Evolutionary conservation across 2,888 invertebrate species (phyloP).

Genomic region (Alsophila aescularia): DNA sequence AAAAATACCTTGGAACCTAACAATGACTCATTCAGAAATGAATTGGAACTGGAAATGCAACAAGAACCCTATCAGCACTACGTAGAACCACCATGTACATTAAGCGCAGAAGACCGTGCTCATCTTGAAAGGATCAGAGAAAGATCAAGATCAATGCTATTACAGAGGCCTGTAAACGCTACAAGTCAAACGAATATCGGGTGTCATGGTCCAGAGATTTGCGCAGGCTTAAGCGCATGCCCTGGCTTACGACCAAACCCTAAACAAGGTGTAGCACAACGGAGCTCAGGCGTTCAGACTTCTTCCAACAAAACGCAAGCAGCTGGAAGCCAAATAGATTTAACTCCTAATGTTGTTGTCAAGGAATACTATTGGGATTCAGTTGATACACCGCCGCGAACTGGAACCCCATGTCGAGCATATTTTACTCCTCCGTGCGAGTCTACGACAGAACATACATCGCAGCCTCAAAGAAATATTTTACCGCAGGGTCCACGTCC

Average conservation of each 20-base stretch:
- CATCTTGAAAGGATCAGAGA: conserved; percentile 51
- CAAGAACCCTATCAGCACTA: no score
- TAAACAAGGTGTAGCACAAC: background rate
- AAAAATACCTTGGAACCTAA: conserved; percentile 52
- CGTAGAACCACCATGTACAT: conserved; percentile 36
- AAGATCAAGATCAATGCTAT: conserved; percentile 28
- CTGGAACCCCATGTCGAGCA: background rate
- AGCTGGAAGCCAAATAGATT: conserved; percentile 26
- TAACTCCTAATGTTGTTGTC: conserved; percentile 48
- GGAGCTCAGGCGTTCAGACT: conserved; percentile 17
- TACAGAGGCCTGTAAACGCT: no score
- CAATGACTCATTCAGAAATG: conserved; percentile 50
- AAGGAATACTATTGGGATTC: conserved; percentile 61
- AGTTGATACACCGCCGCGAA: background rate
- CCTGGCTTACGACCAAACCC: background rate
- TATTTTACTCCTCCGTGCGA: conserved; percentile 1
- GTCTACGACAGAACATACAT: background rate
- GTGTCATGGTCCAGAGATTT: no score
- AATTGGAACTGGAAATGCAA: conserved; percentile 47
- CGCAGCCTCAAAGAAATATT: background rate
- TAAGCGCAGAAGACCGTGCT: conserved; percentile 50
- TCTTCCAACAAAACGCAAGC: conserved; percentile 11
- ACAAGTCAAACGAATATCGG: no score
- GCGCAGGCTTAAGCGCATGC: no score
- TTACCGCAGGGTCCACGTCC: background rate